Evolutionary conservation across 2,888 invertebrate species (phyloP).

Genomic region (Amphipoea lucens): DNA sequence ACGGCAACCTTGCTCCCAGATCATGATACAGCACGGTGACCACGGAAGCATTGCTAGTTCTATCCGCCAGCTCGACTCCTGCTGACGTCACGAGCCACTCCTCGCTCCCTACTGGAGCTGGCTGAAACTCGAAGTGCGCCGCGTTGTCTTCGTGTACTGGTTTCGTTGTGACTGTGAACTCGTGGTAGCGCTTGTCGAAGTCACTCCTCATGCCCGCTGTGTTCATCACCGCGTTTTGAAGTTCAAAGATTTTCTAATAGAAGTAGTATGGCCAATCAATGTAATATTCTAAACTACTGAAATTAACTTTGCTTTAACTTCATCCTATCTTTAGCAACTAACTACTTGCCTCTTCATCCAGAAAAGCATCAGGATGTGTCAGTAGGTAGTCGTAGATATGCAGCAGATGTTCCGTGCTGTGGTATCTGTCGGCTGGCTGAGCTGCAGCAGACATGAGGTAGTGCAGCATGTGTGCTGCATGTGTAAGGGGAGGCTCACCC

Average conservation of each 20-base stretch:
- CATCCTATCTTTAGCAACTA: not conserved
- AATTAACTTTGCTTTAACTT: not conserved
- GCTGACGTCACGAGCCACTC: constrained; percentile 83
- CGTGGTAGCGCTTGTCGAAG: constrained; percentile 76
- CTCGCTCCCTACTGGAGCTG: constrained; percentile 67
- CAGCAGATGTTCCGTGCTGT: constrained; percentile 92
- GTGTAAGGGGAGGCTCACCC: constrained; percentile 91
- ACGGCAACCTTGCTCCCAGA: constrained; percentile 91
- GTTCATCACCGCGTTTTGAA: constrained; percentile 82
- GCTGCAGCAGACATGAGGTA: constrained; percentile 86
- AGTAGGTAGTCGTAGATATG: constrained; percentile 87
- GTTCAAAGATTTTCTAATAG: constrained; percentile 86
- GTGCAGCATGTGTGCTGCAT: constrained; percentile 90
- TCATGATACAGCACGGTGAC: constrained; percentile 92
- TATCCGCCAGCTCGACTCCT: constrained; percentile 80
- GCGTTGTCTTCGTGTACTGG: constrained; percentile 77
- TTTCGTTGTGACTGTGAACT: constrained; percentile 81
- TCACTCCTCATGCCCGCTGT: constrained; percentile 81
- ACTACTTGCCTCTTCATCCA: constrained; percentile 92
- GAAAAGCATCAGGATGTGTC: constrained; percentile 91
- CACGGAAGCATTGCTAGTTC: constrained; percentile 78
- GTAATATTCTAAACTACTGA: not conserved
- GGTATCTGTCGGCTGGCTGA: constrained; percentile 79
- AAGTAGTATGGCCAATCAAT: not conserved
- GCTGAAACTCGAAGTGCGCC: constrained; percentile 80